Base-by-base conservation (phyloP, 1,140 invertebrate species). In the Carposina sasakii region DNA sequence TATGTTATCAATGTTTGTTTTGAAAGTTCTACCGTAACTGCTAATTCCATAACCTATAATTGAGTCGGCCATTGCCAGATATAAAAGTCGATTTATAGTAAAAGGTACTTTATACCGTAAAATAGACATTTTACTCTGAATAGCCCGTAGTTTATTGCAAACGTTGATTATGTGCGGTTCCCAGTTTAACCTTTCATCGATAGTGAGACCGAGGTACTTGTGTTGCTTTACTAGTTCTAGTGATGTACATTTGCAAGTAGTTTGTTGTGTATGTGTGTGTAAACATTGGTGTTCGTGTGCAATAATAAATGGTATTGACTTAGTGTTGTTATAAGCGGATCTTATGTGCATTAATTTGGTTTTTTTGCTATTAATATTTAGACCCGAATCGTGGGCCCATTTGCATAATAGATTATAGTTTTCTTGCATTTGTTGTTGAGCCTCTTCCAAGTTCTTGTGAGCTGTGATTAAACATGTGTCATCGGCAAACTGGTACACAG, bases 401-500 rank as follows among this genome's bases (percentile, higher is more conserved):
- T n/a, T 31, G 17, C 26, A 31, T 13, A 31, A 3, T 19, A n/a
- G 10, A 22, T 44, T 17, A 9, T 31, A 31, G 20, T 44, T 31
- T 2, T 9, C 6, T 22, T 44, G 42, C 24, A 44, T 17, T 0
- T 9, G 1, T 1, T 44, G 3, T 30, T 31, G 24, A 3, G 42
- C 42, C 10, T 17, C n/a, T 3, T n/a, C n/a, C 3, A 31, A 3
- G 19, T 44, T 28, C 12, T 10, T 16, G n/a, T 44, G 24, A 3
- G 42, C 16, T 9, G 28, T 20, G 16, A 44, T 3, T 19, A 44
- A 16, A 20, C 24, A 28, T 17, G 42, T 44, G 17, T 44, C 42
- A 13, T 44, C 42, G 10, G 42, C 42, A 19, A 44, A 44, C 28
- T 44, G 42, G 17, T 31, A 44, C 16, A 30, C 24, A 30, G 42